These are phyloP conservation scores for Hylaeus anthracinus DNA, from an alignment of 1,140 invertebrate species.

Conservation along the genomic window DNA sequence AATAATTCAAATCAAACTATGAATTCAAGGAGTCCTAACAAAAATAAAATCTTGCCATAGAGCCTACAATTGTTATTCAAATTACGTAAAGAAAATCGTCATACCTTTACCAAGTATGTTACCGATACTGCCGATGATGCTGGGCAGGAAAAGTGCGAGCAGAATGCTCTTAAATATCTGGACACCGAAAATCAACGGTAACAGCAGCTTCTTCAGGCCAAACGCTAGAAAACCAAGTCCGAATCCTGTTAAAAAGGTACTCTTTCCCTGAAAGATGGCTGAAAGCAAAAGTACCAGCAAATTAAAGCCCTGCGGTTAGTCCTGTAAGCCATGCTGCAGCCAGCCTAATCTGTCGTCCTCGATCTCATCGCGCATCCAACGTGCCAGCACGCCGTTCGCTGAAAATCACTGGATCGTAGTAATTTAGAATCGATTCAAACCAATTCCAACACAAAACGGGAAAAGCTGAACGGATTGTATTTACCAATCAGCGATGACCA, in stretches of 20 bases:
- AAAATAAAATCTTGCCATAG: too few relatives aligned
- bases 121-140: conserved; percentile 89
- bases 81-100: background rate
- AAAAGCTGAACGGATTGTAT: conserved; percentile 13
- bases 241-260: conserved; percentile 86
- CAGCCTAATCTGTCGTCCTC: conserved; percentile 24
- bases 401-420: conserved; percentile 41
- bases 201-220: conserved; percentile 89
- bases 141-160: conserved; percentile 90
- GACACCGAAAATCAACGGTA: conserved; percentile 88
- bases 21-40: too few relatives aligned
- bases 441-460: conserved; percentile 1
- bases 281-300: conserved; percentile 79
- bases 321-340: conserved; percentile 74
- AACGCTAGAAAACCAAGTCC: conserved; percentile 88
- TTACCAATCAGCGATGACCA: conserved; percentile 51
- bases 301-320: conserved; percentile 78
- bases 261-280: conserved; percentile 82
- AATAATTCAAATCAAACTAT: too few relatives aligned
- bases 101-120: conserved; percentile 90
- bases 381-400: conserved; percentile 24
- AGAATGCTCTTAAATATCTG: conserved; percentile 90
- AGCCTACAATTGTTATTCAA: too few relatives aligned
- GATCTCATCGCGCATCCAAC: conserved; percentile 7
- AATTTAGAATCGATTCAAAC: background rate